Evolutionary conservation across 2,888 invertebrate species (phyloP), one percentile per base, ranked within the genome.

Genomic region (Cephus pulcher): DNA sequence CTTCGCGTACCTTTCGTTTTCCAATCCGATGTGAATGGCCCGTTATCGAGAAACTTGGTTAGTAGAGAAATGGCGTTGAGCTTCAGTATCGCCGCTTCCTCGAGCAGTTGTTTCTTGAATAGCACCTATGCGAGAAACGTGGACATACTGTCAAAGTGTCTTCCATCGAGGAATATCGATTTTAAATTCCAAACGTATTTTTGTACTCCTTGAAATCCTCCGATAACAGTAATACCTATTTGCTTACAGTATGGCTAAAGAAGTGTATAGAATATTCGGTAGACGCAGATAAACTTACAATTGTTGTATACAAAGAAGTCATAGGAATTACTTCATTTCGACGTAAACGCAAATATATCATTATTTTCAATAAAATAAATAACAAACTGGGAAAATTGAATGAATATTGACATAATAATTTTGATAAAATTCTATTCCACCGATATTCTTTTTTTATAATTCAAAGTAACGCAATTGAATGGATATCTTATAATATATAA

Each of bases 61-160:
- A 96, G 91, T 84, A 97, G 93, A 9, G 93, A 93, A 87, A 93
- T 93, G 0, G 96, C 94, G 73, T 95, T 94, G 88, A 94, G 94
- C 92, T 95, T 95, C 81, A 97, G 95, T 79, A 92, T 93, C 86
- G 96, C 95, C 0, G 96, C 95, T 88, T 96, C 95, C 80, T 94
- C 94, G 73, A 97, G 90, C 12, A 97, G 91, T 75, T 93, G 93
- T n/a, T 94, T 92, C 91, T 95, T 96, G 87, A 96, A 95, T 84
- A 94, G 94, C 76, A 95, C 95, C 92, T 93, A 81, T 69, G 82
- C 84, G 69, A 79, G 76, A 81, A 79, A 84, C 75, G 78, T 69
- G 73, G 32, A 71, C 76, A 76, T 82, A 77, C 75, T 79, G 82
- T 77, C 56, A 56, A 56, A 56, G 56, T 56, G 56, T 56, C 23